Base-by-base conservation (phyloP, 2,888 invertebrate genomes). In the Lasiommata megera region DNA sequence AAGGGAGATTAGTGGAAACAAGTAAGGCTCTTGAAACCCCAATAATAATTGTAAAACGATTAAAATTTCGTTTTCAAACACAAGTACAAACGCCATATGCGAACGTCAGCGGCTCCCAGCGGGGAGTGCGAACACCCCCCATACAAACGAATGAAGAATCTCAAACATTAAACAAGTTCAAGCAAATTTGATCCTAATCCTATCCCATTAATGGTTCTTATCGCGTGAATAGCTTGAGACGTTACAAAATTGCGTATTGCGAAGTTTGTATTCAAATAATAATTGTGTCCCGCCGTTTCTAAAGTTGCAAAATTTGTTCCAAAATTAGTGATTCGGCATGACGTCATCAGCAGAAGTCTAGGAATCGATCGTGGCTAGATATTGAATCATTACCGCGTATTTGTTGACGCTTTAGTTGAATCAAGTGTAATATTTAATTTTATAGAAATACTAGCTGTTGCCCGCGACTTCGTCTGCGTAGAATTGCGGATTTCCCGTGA, bases 221-320 rank as follows among this genome's bases (percentile, higher is more conserved):
- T 54, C 1, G 6, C 3, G 14, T 53, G 29, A 36, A 12, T 12
- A 7, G 23, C 12, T 44, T 31, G 29, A 23, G 3, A 50, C 3
- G 9, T 12, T 29, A 37, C 3, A 41, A 12, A 6, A 29, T 51
- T 34, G n/a, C 6, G 29, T 48, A 37, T 23, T 41, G 34, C 31
- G 36, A 1, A 14, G 29, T 36, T 12, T 43, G 51, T 56, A 56
- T 55, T 53, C 28, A 18, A 52, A 54, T 50, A 56, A 60, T 80
- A 79, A 78, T 78, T 77, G 77, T 79, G 67, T 79, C 85, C 87
- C 76, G 80, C 56, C 76, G 85, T 74, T 82, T 69, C 73, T 76
- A 79, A 74, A 73, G 74, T 80, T 73, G 74, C 75, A 54, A 74
- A 78, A 76, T 69, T 76, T 74, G 69, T 73, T 66, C 66, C 65